Base-by-base conservation (phyloP, 2,113 vertebrate genomes). In the Lampris megalopsis region DNA sequence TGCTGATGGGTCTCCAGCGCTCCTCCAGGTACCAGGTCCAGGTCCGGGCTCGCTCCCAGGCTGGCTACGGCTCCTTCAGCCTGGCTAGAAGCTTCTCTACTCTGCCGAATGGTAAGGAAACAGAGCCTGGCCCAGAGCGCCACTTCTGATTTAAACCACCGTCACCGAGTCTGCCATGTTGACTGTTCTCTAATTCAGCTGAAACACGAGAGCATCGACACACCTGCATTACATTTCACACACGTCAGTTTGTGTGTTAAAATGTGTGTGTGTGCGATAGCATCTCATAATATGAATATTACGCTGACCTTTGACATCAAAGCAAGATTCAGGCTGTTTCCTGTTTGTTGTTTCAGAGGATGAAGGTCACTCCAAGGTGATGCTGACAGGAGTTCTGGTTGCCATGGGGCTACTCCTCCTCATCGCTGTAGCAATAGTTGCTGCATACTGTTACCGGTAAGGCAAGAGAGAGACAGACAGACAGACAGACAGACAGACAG, bases 11-110 rank as follows among this genome's bases (percentile, higher is more conserved):
- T 1, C 90, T 97, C 66, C 93, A 79, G 57, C 86, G 87, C 3
- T 94, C 93, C 0, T 71, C 68, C 0, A 79, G 60, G 11, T 97
- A 97, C 47, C 86, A 88, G 83, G 94, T 97, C 0, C 95, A 96
- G 81, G 95, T 97, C 38, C 91, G 95, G 0, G 95, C 95, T 0
- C 91, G 95, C 13, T 96, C 95, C 0, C 91, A 93, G 65, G 91
- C 95, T 0, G 96, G 96, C 0, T 97, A 95, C 0, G 95, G 96
- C 0, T 86, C 92, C 0, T 97, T 96, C 41, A 91, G 95, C 69
- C 71, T 85, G 0, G 86, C 82, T 9, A 77, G 65, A 7, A 68
- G 57, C 67, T 92, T 96, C 91, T 92, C 79, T 90, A 96, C 96
- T 0, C 89, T 94, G 58, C 89, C 93, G 0, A 87, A 94, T 0